These are phyloP conservation scores for Micromussa lordhowensis DNA, from an alignment of 92 coral and sea anemone species.

Conservation along the genomic window DNA sequence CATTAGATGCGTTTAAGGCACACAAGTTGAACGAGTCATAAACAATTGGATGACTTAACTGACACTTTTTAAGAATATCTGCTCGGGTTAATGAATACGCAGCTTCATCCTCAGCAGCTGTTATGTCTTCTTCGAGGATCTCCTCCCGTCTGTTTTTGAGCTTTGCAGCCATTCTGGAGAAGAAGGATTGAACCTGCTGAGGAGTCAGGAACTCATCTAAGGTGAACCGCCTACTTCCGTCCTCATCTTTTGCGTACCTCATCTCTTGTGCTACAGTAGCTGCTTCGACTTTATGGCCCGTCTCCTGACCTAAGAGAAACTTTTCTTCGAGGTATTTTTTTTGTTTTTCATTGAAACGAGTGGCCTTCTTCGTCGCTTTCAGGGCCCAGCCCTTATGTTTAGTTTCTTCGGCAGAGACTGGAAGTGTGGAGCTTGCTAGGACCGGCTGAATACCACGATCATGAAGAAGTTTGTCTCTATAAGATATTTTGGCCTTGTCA, in stretches of 20 bases:
- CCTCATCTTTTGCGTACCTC: conserved; percentile 52
- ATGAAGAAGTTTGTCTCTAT: conserved; percentile 5
- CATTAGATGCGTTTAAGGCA: background rate
- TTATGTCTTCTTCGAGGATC: background rate
- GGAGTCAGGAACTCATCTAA: conserved; percentile 44
- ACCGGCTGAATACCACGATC: background rate
- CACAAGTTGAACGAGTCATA: background rate
- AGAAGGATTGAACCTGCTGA: conserved; percentile 36
- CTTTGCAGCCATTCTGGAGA: conserved; percentile 30
- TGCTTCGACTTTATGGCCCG: conserved; percentile 53
- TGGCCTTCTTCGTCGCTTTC: background rate
- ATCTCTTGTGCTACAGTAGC: conserved; percentile 40
- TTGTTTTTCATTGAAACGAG: background rate
- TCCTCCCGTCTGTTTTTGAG: conserved; percentile 18
- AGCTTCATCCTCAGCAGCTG: conserved; percentile 9
- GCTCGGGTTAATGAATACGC: conserved; percentile 6
- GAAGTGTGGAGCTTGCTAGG: background rate
- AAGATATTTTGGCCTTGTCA: conserved; percentile 55
- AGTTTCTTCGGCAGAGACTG: background rate
- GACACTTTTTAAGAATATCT: conserved; percentile 27
- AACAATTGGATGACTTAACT: conserved; percentile 19
- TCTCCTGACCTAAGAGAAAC: background rate
- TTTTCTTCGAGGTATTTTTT: background rate
- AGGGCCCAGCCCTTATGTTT: background rate
- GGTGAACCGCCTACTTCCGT: conserved; percentile 35